Conservation (phyloP, 1,140 invertebrate genomes). For the Pomacea maculata region DNA sequence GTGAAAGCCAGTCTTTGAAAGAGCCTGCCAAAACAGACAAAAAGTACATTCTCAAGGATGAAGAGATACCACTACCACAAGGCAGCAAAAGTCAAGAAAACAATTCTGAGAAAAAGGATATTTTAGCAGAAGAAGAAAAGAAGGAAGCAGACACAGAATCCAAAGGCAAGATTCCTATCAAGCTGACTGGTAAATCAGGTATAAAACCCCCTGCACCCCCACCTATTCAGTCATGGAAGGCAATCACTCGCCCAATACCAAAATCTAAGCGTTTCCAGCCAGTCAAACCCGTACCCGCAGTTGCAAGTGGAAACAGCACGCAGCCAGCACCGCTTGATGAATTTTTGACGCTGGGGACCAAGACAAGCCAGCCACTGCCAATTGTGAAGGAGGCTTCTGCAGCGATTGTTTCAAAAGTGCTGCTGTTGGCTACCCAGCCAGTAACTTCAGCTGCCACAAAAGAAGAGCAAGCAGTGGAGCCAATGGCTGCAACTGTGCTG, state of each 20-base stretch:
- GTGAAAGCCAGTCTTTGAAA: too few species aligned
- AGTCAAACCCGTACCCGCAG: background rate
- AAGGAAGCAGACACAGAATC: constrained; percentile 21
- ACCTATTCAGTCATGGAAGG: constrained; percentile 46
- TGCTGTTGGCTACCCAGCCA: too few species aligned
- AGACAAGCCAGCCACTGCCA: constrained; percentile 13
- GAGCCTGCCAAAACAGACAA: too few species aligned
- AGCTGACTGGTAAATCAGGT: constrained; percentile 36
- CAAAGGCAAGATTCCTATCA: constrained; percentile 37
- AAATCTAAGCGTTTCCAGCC: constrained; percentile 1
- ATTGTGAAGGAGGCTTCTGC: background rate
- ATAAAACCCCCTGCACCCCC: constrained; percentile 21
- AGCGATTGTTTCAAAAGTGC: background rate
- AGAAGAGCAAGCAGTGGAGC: background rate
- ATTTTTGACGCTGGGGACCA: constrained; percentile 37
- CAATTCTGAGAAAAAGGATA: constrained; percentile 5
- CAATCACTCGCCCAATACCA: constrained; percentile 38
- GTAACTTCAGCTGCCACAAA: background rate
- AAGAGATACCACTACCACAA: constrained; percentile 1
- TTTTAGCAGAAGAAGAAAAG: background rate
- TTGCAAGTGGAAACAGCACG: background rate
- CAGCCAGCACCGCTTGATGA: constrained; percentile 36
- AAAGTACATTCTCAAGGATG: too few species aligned
- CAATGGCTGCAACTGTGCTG: background rate
- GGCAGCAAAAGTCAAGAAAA: constrained; percentile 21